Evolutionary conservation across 2,113 vertebrate genomes (phyloP), one percentile per base, ranked within the genome.

Genomic region (Rhea americana): DNA sequence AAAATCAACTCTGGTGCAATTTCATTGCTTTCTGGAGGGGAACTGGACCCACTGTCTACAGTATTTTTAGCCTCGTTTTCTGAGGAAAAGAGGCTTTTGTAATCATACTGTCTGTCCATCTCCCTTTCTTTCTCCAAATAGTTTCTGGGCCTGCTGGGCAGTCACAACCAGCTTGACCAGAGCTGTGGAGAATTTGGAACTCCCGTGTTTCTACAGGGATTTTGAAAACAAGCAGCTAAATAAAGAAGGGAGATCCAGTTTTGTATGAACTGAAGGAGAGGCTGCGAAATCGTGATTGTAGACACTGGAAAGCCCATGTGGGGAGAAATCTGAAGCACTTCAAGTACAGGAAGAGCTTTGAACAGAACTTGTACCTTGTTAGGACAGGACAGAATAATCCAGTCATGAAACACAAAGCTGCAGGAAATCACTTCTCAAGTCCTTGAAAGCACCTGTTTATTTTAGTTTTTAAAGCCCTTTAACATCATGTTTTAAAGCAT

Each of bases 1-100:
- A 94, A 90, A 93, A 94, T 93, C 83, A 95, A 77, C 94, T 90
- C 62, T 91, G 86, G 55, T 88, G 88, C 81, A 95, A 82, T 88
- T 94, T 72, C 0, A 1, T 86, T 90, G 35, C 66, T 68, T 95
- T 89, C 63, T 92, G 90, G 65, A 76, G 89, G 73, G 81, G 66
- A 90, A 43, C 30, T 76, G 77, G 45, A 75, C 62, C 26, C 0
- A 5, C 21, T 51, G 7, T 56, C 45, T 61, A 2, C 25, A 25
- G 77, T 75, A 37, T 78, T 86, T 88, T 84, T 93, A 76, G 17
- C 50, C n/a, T 86, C 30, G 7, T 56, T 90, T 93, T 79, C 25
- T 39, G 41, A 51, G 35, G 28, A 43, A n/a, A 45, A 73, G 48
- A 65, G 22, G 5, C 18, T 50, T 67, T 1, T 0, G 0, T 53